Evolutionary conservation across 2,113 vertebrate species (phyloP).

Genomic region (Myotis brandtii): DNA sequence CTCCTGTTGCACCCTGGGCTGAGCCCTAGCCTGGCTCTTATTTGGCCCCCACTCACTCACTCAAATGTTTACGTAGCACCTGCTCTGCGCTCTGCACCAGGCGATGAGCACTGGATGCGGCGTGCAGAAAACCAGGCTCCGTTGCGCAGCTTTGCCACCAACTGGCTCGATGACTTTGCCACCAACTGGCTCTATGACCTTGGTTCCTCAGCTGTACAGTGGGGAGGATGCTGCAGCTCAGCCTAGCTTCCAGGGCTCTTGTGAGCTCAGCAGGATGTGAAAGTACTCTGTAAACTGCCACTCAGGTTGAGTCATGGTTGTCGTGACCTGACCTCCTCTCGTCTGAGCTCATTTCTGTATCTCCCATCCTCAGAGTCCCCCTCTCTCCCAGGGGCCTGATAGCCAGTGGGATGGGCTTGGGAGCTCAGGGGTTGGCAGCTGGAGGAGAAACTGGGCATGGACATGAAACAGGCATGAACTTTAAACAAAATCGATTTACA

Average conservation of each 20-base stretch:
- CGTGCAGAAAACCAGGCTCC: neutral
- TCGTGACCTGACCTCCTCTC: neutral
- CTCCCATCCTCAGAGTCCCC: neutral
- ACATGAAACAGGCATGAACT: neutral
- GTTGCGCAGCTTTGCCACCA: neutral
- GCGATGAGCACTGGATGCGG: rapidly evolving
- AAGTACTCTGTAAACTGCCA: neutral
- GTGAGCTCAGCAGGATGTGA: neutral
- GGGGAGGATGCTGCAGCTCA: neutral
- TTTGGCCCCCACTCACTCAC: neutral
- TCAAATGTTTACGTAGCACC: neutral
- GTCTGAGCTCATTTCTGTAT: neutral
- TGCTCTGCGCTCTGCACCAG: neutral
- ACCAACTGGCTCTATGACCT: neutral
- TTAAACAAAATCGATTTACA: neutral
- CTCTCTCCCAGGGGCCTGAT: neutral
- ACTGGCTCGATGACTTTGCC: neutral
- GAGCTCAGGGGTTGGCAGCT: neutral
- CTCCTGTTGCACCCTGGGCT: neutral
- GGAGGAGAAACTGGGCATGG: neutral
- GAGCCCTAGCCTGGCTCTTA: neutral
- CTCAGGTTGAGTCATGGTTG: neutral
- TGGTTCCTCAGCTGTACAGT: neutral
- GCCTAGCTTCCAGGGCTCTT: neutral
- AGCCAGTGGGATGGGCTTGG: neutral